Percentiles rank a stretch among this genome's conserved stretches.
These are phyloP conservation scores for Clinocottus analis DNA, from an alignment of 2,113 vertebrate species.

Conservation along the genomic window DNA sequence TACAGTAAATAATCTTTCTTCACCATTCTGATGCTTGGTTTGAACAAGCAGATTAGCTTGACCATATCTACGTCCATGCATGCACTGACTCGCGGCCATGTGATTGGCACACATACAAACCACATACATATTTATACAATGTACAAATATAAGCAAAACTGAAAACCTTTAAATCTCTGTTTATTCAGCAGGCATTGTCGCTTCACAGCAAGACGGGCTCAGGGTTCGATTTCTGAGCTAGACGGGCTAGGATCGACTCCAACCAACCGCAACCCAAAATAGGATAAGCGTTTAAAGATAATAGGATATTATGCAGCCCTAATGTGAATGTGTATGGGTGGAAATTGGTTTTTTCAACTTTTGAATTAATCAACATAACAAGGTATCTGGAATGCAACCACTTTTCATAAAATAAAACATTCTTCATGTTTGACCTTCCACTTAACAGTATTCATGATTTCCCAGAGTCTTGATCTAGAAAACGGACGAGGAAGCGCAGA, in stretches of 20 bases:
- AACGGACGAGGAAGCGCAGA: constrained; percentile 31
- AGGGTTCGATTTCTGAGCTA: no score
- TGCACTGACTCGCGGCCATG: no score
- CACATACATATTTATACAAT: no score
- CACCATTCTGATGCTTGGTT: not conserved
- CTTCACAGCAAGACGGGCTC: no score
- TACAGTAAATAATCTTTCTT: not conserved
- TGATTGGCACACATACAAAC: no score
- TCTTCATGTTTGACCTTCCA: constrained; percentile 31
- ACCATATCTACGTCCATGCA: not conserved
- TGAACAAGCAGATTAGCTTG: not conserved
- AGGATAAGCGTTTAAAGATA: no score
- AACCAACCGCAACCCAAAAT: no score
- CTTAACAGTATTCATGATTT: constrained; percentile 43
- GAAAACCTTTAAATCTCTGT: no score
- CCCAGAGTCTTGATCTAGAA: constrained; percentile 41
- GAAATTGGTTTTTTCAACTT: constrained; percentile 24
- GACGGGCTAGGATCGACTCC: no score
- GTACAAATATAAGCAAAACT: no score
- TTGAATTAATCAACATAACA: constrained; percentile 25
- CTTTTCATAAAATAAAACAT: constrained; percentile 25
- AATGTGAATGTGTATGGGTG: not conserved
- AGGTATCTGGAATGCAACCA: constrained; percentile 1
- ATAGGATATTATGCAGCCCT: no score
- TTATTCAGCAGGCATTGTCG: no score